These are phyloP conservation scores for Aphelocoma californica DNA, from an alignment of 2,797 vertebrate species.

Conservation along the genomic window DNA sequence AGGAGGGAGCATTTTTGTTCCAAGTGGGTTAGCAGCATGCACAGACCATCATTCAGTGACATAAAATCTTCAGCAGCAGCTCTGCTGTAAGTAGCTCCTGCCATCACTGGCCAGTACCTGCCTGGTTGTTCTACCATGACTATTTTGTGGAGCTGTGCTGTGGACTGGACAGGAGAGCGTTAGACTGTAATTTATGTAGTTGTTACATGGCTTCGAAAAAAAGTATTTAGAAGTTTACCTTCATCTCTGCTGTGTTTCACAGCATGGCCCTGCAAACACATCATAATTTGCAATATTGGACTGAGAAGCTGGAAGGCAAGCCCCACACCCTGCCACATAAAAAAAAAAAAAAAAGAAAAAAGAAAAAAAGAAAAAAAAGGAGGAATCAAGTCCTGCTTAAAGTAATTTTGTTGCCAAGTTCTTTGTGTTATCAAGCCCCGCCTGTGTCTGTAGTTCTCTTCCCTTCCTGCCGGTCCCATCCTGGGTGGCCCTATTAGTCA, in stretches of 20 bases:
- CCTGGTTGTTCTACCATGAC: neutral
- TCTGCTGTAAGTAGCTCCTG: neutral
- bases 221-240: neutral
- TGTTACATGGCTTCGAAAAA: neutral
- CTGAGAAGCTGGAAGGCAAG: neutral
- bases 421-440: neutral
- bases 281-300: neutral
- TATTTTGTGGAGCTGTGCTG: neutral
- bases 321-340: fast-evolving
- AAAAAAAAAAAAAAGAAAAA: neutral
- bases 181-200: neutral
- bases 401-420: neutral
- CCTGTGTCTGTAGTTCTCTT: neutral
- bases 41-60: neutral
- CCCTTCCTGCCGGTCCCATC: neutral
- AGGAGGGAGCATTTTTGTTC: neutral
- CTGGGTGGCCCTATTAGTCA: slow-evolving; percentile 23
- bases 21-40: neutral
- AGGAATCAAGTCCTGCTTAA: neutral
- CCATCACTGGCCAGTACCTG: neutral
- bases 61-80: neutral
- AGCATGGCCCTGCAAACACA: neutral
- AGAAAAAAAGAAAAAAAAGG: no score
- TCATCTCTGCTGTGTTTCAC: neutral
- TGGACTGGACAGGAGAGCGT: neutral